Evolutionary conservation across 1,140 invertebrate genomes (phyloP).

Genomic region (Bombus superbus): DNA sequence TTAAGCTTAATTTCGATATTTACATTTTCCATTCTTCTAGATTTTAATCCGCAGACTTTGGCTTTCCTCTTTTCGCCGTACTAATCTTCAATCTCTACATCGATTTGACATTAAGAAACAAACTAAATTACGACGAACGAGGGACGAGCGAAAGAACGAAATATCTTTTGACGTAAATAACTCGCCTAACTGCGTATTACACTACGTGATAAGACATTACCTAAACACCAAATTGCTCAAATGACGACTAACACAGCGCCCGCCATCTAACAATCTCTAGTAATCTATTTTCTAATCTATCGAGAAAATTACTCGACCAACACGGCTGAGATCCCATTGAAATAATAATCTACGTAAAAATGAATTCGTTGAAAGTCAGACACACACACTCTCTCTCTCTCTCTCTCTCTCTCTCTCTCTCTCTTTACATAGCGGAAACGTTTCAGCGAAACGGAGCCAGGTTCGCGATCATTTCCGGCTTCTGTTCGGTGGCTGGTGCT

Average conservation of each 20-base stretch:
- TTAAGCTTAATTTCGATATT: no score
- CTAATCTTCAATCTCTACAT: no score
- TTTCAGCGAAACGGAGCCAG: neutral
- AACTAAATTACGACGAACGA: no score
- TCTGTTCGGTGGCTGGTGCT: neutral
- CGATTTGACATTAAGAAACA: neutral
- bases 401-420: neutral
- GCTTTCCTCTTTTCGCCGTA: no score
- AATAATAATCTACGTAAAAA: constrained; percentile 11
- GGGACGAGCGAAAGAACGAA: neutral
- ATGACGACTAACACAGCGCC: neutral
- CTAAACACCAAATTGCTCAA: neutral
- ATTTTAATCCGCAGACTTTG: no score
- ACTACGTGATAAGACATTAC: neutral
- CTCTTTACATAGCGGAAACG: neutral
- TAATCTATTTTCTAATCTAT: neutral
- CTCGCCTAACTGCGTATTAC: no score
- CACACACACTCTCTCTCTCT: no score
- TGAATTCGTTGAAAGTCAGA: neutral
- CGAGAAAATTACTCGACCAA: neutral
- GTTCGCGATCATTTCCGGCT: constrained; percentile 28
- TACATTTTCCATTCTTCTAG: no score
- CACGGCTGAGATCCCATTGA: neutral
- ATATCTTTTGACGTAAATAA: neutral
- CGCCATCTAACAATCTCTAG: neutral